Evolutionary conservation across 2,888 invertebrate species (phyloP).

Genomic region (Laothoe populi): DNA sequence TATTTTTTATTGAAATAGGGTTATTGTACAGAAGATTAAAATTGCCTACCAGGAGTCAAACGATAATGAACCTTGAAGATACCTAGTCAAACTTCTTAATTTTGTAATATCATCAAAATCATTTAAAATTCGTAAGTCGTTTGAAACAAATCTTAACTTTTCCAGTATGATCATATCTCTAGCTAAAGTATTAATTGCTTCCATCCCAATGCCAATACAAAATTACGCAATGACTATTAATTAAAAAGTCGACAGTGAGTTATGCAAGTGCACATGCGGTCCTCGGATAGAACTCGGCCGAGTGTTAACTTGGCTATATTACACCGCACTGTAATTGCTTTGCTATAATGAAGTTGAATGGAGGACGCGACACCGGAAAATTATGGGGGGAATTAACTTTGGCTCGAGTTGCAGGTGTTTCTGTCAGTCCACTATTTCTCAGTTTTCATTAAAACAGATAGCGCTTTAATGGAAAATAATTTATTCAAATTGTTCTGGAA

Average conservation of each 20-base stretch:
- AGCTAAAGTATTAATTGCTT: too few relatives aligned
- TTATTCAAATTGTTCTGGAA: conserved; percentile 7
- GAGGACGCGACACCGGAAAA: conserved; percentile 39
- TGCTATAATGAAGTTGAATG: conserved; percentile 60
- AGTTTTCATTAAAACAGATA: conserved; percentile 36
- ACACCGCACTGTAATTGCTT: conserved; percentile 58
- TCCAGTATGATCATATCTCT: too few relatives aligned
- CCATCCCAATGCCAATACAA: background rate
- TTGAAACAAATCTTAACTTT: too few relatives aligned
- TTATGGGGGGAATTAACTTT: conserved; percentile 49
- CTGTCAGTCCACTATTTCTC: conserved; percentile 39
- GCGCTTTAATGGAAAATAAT: conserved; percentile 15
- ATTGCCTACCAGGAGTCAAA: too few relatives aligned
- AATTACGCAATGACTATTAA: background rate
- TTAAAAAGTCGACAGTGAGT: conserved; percentile 7
- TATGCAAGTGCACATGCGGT: conserved; percentile 25
- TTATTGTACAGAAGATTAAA: too few relatives aligned
- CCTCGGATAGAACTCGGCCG: conserved; percentile 44
- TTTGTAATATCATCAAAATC: too few relatives aligned
- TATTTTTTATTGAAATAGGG: too few relatives aligned
- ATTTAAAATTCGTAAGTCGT: too few relatives aligned
- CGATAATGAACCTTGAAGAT: too few relatives aligned
- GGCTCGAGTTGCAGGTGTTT: conserved; percentile 43
- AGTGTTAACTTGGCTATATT: conserved; percentile 53
- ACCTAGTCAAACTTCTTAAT: too few relatives aligned